Evolutionary conservation across 2,888 invertebrate species (phyloP), one percentile per base, ranked within the genome.

Genomic region (Sphaeridia pumilis): DNA sequence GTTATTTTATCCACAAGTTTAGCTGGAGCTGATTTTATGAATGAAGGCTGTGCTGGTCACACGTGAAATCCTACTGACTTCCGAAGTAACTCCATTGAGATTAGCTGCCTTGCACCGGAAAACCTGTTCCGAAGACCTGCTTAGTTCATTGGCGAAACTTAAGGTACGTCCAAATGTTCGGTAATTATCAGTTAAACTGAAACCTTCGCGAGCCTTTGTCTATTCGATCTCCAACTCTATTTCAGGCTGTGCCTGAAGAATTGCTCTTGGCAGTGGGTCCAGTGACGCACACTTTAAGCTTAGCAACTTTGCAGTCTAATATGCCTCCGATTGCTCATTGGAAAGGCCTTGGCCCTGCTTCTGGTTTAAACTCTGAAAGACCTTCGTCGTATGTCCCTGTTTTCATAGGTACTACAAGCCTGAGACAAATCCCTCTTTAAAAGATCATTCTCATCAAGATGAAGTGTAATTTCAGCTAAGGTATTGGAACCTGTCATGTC

Each of bases 291-390:
- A 83, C 84, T 1, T 77, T 81, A 2, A 83, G 85, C 68, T 72
- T 88, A 57, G 87, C 87, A 28, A 84, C 85, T 67, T 75, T 88
- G 53, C 82, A 84, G 46, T 83, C 87, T 76, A 82, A 84, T 66
- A 87, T 87, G 71, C 89, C 89, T 4, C 71, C 73, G 46, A 74
- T 77, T 50, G 73, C 74, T 36, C 79, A 82, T 63, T 88, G 87
- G 86, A 73, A 70, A 62, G 72, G 71, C 59, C 67, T 62, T 25
- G 68, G 68, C 4, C 60, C 57, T n/a, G 68, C 72, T 3, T 69
- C 73, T 56, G 65, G 69, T 21, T 75, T 78, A 3, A 69, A 72
- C 50, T 68, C 69, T 7, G 72, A 76, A 2, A 79, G 54, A 46
- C 64, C 64, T 10, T 64, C 77, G 62, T 65, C 72, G 46, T 88